Percentiles rank a stretch among this genome's conserved stretches.
These are phyloP conservation scores for Tenebrio molitor DNA, from an alignment of 1,140 invertebrate species.

Conservation along the genomic window DNA sequence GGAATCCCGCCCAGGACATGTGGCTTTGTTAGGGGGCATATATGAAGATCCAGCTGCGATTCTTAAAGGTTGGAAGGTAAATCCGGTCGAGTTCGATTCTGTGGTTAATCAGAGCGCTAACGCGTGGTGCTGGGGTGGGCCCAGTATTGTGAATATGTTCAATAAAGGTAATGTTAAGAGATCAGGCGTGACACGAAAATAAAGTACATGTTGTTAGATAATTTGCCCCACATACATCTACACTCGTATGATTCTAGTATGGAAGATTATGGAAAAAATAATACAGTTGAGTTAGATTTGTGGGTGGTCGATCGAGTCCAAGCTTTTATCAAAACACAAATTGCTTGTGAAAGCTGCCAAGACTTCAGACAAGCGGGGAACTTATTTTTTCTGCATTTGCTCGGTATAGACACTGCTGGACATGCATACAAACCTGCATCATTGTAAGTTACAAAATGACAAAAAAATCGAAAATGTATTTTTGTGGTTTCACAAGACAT, in stretches of 20 bases:
- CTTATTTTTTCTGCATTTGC: constrained; percentile 94
- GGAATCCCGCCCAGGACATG: constrained; percentile 96
- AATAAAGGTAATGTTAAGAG: constrained; percentile 73
- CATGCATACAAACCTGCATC: constrained; percentile 92
- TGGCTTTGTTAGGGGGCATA: constrained; percentile 81
- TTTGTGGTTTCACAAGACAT: too few species aligned
- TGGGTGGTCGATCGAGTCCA: constrained; percentile 93
- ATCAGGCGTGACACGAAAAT: too few species aligned
- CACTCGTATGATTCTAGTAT: constrained; percentile 73
- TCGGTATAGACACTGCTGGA: constrained; percentile 95
- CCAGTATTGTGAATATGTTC: constrained; percentile 95
- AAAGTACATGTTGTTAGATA: not conserved
- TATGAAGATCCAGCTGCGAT: constrained; percentile 99
- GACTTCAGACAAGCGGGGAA: constrained; percentile 71
- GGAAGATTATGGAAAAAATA: constrained; percentile 82
- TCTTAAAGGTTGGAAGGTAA: constrained; percentile 95
- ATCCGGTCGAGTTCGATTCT: constrained; percentile 97
- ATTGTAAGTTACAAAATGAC: not conserved
- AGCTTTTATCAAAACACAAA: constrained; percentile 74
- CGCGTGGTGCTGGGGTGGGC: constrained; percentile 93
- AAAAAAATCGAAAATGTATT: too few species aligned
- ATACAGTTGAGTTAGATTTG: constrained; percentile 80
- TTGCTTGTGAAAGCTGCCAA: constrained; percentile 63
- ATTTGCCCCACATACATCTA: constrained; percentile 55
- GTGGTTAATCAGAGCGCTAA: constrained; percentile 90